Evolutionary conservation across 2,113 vertebrate species (phyloP).

Genomic region (Apteryx mantelli): DNA sequence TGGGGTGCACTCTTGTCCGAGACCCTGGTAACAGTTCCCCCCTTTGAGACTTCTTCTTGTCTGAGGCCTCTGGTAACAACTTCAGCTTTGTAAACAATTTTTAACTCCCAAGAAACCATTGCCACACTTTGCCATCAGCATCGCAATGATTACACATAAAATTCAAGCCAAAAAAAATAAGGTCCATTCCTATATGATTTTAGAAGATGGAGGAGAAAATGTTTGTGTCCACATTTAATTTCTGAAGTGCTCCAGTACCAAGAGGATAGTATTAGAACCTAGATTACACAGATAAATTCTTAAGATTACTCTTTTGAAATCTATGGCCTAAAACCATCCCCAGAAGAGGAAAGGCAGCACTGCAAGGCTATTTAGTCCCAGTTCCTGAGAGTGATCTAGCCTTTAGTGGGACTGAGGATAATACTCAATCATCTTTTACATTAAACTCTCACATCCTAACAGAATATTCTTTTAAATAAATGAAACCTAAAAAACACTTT

Average conservation of each 20-base stretch:
- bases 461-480: slow-evolving; percentile 45
- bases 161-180: neutral
- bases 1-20: no score
- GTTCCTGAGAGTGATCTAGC: slow-evolving; percentile 25
- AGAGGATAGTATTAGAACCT: neutral
- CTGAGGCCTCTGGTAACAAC: no score
- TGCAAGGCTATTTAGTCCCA: neutral
- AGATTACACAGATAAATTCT: slow-evolving; percentile 61
- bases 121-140: neutral
- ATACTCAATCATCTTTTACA: slow-evolving; percentile 35
- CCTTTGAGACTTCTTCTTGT: no score
- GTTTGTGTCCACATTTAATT: neutral
- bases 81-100: neutral
- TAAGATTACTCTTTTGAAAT: slow-evolving; percentile 45
- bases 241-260: neutral
- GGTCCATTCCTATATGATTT: neutral
- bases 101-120: neutral
- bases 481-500: slow-evolving; percentile 35
- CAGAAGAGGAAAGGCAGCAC: neutral
- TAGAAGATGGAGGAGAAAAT: neutral
- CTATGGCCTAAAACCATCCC: slow-evolving; percentile 6
- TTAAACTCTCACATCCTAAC: neutral
- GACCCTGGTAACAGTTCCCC: no score
- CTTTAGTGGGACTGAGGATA: neutral
- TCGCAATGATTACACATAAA: neutral